Conservation (phyloP, 2,888 invertebrate genomes). For the Nysson spinosus region DNA sequence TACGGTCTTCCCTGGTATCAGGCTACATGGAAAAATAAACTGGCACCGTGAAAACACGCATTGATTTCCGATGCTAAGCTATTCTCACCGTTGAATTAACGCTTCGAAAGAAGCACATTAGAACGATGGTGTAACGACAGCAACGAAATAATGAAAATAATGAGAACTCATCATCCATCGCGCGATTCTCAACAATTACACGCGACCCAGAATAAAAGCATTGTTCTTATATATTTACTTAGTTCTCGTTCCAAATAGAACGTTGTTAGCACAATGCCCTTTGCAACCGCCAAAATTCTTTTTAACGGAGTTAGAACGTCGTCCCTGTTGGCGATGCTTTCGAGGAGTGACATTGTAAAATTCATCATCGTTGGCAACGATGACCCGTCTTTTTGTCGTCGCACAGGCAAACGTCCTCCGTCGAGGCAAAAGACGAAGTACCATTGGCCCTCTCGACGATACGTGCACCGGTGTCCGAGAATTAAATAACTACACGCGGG, state of each 20-base stretch:
- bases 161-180: neutral
- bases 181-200: conserved; percentile 8
- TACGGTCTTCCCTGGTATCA: conserved; percentile 27
- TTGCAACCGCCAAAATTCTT: conserved; percentile 22
- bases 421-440: conserved; percentile 44
- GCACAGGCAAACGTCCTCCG: conserved; percentile 30
- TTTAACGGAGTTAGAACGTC: conserved; percentile 7
- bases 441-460: conserved; percentile 43
- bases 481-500: conserved; percentile 37
- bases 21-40: conserved; percentile 9
- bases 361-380: conserved; percentile 32
- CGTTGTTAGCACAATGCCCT: no score
- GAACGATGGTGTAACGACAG: neutral
- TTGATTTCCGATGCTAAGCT: neutral
- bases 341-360: conserved; percentile 21
- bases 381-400: conserved; percentile 27
- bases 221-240: neutral
- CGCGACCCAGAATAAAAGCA: neutral
- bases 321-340: conserved; percentile 30
- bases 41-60: neutral
- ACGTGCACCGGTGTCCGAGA: conserved; percentile 36
- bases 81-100: conserved; percentile 5
- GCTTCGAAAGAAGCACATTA: neutral
- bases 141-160: conserved; percentile 1
- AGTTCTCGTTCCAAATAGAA: neutral